A percentile compares a stretch with the other conserved stretches of the same genome.
Conservation (phyloP, 2,113 vertebrate genomes). For the Ictidomys tridecemlineatus region DNA sequence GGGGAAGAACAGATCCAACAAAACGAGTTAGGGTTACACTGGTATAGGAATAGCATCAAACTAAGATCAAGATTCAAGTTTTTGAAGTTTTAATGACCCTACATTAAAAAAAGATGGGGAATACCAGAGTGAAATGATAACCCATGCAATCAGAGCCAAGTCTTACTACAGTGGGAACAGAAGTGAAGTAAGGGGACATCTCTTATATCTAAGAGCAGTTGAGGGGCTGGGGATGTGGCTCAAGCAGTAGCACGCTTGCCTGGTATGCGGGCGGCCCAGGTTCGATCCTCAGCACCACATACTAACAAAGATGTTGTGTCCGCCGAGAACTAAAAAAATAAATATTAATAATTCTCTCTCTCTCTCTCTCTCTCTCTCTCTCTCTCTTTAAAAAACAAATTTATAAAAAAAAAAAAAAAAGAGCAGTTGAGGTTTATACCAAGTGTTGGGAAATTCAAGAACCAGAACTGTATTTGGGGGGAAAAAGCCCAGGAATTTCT, state of each 20-base stretch:
- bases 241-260: too few relatives aligned
- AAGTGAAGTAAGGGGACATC: background rate
- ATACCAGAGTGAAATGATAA: background rate
- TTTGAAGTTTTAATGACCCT: background rate
- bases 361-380: too few relatives aligned
- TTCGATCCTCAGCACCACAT: too few relatives aligned
- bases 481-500: background rate
- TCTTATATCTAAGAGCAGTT: background rate
- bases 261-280: too few relatives aligned
- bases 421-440: background rate
- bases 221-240: too few relatives aligned
- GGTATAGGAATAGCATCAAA: background rate
- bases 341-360: too few relatives aligned
- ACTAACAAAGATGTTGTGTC: too few relatives aligned
- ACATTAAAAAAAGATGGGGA: background rate
- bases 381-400: too few relatives aligned
- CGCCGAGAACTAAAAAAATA: too few relatives aligned
- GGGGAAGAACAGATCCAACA: background rate
- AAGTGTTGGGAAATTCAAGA: conserved; percentile 25
- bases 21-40: background rate
- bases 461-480: background rate
- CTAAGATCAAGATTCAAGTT: background rate
- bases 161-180: background rate
- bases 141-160: background rate
- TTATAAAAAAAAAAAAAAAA: too few relatives aligned